Evolutionary conservation across 2,797 vertebrate genomes (phyloP).

Genomic region (Leptoclinus maculatus): DNA sequence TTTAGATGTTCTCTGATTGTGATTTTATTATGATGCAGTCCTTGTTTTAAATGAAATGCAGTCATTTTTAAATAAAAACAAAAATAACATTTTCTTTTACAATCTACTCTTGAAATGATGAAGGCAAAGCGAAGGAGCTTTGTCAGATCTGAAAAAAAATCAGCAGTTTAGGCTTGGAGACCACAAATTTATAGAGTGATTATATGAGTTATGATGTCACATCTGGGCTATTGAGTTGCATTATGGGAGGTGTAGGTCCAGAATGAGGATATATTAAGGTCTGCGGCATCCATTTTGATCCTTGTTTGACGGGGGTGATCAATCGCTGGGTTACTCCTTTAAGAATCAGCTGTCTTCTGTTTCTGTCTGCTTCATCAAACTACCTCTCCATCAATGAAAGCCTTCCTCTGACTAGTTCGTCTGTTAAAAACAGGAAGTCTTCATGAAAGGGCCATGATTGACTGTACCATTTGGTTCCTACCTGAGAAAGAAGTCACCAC

Average conservation of each 20-base stretch:
- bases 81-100: no score
- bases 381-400: not conserved
- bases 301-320: not conserved
- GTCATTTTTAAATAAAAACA: no score
- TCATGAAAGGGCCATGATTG: not conserved
- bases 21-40: no score
- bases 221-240: not conserved
- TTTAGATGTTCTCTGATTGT: no score
- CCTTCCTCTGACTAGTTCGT: not conserved
- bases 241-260: conserved; percentile 13
- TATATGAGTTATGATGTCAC: not conserved
- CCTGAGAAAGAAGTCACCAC: not conserved
- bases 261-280: not conserved
- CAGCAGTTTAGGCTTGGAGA: not conserved
- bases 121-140: no score
- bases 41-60: no score
- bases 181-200: not conserved
- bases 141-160: no score
- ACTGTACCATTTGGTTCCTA: conserved; percentile 14
- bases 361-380: not conserved
- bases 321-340: not conserved
- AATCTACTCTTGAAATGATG: no score
- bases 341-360: not conserved
- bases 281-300: not conserved
- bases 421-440: conserved; percentile 1